phyloP scores from a whole-genome alignment of 2,888 invertebrate species.

The Actias luna region DNA sequence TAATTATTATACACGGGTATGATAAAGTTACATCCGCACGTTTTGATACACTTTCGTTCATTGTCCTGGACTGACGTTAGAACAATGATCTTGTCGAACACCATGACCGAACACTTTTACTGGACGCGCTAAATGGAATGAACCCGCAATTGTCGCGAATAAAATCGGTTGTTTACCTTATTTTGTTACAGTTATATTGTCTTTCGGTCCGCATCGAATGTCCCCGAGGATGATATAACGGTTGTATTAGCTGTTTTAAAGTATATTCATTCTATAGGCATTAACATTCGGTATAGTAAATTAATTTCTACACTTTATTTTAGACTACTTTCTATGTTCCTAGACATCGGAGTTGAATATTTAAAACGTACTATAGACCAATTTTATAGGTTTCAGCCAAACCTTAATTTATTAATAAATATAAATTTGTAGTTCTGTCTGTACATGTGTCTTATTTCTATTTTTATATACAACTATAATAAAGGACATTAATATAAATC shows the following conservation, averaged over 20 bases:
- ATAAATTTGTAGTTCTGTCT: too few species aligned
- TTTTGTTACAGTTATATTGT: not conserved
- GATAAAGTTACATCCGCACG: not conserved
- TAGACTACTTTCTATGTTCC: too few species aligned
- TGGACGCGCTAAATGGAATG: constrained; percentile 6
- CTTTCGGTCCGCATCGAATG: not conserved
- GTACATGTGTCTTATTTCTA: too few species aligned
- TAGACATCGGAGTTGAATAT: too few species aligned
- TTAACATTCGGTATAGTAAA: not conserved
- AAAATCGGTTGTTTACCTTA: constrained; percentile 8
- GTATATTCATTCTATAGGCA: not conserved
- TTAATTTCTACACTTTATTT: too few species aligned
- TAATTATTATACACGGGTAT: not conserved
- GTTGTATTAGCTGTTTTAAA: not conserved
- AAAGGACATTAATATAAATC: too few species aligned
- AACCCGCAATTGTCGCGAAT: constrained; percentile 2
- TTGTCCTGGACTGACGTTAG: constrained; percentile 17
- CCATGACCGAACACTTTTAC: constrained; percentile 33
- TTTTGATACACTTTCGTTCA: constrained; percentile 7
- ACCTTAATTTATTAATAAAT: too few species aligned
- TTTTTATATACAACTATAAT: too few species aligned
- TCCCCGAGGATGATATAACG: not conserved
- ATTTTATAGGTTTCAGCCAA: too few species aligned
- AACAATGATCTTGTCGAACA: constrained; percentile 31
- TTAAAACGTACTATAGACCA: too few species aligned